Evolutionary conservation across 2,888 invertebrate species (phyloP), one percentile per base, ranked within the genome.

Genomic region (Brachynemurus nebulosus): DNA sequence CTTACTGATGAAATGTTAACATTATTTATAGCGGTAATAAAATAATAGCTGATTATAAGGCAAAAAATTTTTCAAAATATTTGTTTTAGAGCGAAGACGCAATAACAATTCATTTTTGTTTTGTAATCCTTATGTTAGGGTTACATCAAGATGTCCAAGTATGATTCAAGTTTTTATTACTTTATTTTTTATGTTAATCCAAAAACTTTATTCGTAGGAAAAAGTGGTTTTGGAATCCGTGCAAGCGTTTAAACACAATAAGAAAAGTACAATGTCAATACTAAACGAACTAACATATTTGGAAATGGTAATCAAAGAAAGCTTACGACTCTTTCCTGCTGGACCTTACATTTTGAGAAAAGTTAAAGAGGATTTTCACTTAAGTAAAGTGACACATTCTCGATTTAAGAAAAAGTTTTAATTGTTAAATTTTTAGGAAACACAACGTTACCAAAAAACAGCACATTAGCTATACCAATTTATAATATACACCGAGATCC

Each of bases 131-230:
- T 2, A 54, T 57, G 25, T 55, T 61, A 14, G 60, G 59, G 40
- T 58, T 61, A 58, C 57, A 61, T 50, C 58, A 57, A n/a, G 54
- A 57, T 46, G 53, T 57, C 52, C 60, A 60, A 51, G 58, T 57
- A 52, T n/a, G 45, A 40, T 36, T 4, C 4, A 36, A 12, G 19
- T n/a, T 44, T 48, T 45, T 35, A 23, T 49, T 45, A 45, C 52
- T 12, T 30, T 19, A 9, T 9, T 9, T 9, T 16, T 7, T 23
- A 33, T 20, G 16, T 19, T 20, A 9, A 35, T 35, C 18, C 14
- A 18, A 2, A 2, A 21, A 34, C 18, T 36, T 18, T 20, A 23
- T 46, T 41, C n/a, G 16, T 42, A 11, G n/a, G n/a, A n/a, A n/a
- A n/a, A n/a, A n/a, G n/a, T n/a, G n/a, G n/a, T n/a, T n/a, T n/a